Base-by-base conservation (phyloP, 2,888 invertebrate species). In the Spilosoma lubricipeda region DNA sequence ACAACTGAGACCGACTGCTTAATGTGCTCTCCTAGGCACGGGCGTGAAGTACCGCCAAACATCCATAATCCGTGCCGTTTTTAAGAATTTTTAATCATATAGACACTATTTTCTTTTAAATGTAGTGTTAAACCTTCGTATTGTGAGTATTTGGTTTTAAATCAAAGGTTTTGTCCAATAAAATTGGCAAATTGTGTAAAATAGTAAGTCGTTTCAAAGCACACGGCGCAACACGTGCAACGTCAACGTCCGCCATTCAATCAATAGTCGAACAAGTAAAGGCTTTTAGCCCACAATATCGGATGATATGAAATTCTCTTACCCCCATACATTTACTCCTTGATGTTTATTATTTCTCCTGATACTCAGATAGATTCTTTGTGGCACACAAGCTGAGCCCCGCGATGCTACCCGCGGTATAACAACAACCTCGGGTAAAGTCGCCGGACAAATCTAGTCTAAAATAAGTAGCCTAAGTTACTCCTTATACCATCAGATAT, bases 251-350 rank as follows among this genome's bases (percentile, higher is more conserved):
- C 77, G 83, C 84, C 85, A 87, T 85, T 89, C 90, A 90, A 92
- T 92, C 92, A 92, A 88, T 90, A 82, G 89, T 83, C 78, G 86
- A 89, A 93, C 93, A 93, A 88, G 90, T 87, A 88, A 93, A 93
- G 75, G 91, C 93, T 93, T 92, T 93, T 91, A 93, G 85, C 84
- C 85, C 67, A 52, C 18, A 67, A 45, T 68, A 36, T 30, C 36
- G 33, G 27, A n/a, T 72, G 30, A 68, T 65, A 69, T 70, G 30
- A 70, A 59, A 56, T 65, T 73, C 65, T 73, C 30, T 42, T 56
- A 42, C 45, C 20, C 67, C 45, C 36, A n/a, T 59, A 63, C 48
- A 64, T 67, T 48, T 36, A 64, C 33, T 63, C 33, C 45, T 63
- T 45, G 18, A 27, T 64, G 20, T 48, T 48, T 71, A 23, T 45